phyloP scores from a whole-genome alignment of 2,888 invertebrate genomes.

The Eilema griseolum region DNA sequence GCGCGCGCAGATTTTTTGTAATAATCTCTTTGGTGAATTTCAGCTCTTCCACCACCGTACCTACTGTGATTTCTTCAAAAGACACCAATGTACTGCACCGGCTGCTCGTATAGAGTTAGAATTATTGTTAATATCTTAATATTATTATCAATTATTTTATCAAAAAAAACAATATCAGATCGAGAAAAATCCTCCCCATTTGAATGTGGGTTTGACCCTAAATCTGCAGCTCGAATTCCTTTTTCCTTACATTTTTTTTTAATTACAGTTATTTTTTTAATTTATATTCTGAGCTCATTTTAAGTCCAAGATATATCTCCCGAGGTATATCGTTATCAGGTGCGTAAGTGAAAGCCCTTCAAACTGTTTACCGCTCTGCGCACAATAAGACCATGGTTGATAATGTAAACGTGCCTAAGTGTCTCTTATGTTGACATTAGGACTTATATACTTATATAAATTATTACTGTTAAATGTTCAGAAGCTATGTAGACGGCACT shows the following conservation, averaged over 20 bases:
- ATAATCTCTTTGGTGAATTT: too few species aligned
- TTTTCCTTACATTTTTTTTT: constrained; percentile 87
- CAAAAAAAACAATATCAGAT: constrained; percentile 86
- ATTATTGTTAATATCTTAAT: constrained; percentile 81
- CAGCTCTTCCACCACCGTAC: too few species aligned
- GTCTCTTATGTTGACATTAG: neutral
- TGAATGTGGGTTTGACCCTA: constrained; percentile 82
- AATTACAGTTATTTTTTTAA: constrained; percentile 90
- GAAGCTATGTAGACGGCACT: neutral
- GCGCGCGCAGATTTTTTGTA: too few species aligned
- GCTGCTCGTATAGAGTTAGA: too few species aligned
- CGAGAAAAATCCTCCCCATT: constrained; percentile 90
- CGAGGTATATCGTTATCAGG: too few species aligned
- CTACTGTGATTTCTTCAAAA: too few species aligned
- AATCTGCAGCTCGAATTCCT: constrained; percentile 71
- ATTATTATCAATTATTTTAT: constrained; percentile 80
- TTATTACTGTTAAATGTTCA: neutral
- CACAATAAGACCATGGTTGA: neutral
- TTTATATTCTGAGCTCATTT: too few species aligned
- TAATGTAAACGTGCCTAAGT: neutral
- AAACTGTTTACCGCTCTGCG: neutral
- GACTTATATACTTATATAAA: neutral
- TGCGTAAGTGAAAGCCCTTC: neutral
- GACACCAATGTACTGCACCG: too few species aligned
- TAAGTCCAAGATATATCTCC: too few species aligned